A percentile compares a stretch with the other conserved stretches of the same genome.
Conservation (phyloP, 1,140 invertebrate species). For the Drosophila fuyamai region DNA sequence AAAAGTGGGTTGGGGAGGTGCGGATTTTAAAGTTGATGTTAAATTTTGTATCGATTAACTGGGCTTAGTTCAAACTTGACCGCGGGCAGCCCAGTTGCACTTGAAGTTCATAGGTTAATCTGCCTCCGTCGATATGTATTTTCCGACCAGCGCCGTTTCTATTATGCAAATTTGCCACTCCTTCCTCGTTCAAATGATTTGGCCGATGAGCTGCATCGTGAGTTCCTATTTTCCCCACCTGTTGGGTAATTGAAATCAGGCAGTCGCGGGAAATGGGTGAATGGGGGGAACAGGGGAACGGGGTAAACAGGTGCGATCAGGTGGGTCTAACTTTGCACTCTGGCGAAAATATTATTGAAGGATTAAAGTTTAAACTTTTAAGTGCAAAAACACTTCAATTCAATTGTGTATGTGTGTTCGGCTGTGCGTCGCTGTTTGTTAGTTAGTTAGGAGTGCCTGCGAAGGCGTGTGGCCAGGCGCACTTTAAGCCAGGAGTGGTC, state of each 20-base stretch:
- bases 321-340: constrained; percentile 72
- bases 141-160: constrained; percentile 15
- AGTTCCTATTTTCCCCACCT: constrained; percentile 24
- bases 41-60: constrained; percentile 20
- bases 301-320: constrained; percentile 17
- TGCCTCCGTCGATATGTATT: neutral
- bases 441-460: constrained; percentile 20
- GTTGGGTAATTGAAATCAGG: constrained; percentile 61
- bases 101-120: constrained; percentile 14
- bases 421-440: constrained; percentile 11
- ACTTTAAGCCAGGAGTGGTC: constrained; percentile 62
- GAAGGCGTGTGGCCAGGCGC: constrained; percentile 53
- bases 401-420: constrained; percentile 58
- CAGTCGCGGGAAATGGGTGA: neutral
- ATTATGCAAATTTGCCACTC: constrained; percentile 57
- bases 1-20: constrained; percentile 2
- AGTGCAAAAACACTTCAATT: constrained; percentile 80
- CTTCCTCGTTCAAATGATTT: constrained; percentile 36
- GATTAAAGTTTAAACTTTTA: constrained; percentile 82
- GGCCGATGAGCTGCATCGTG: constrained; percentile 39
- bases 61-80: neutral
- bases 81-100: neutral
- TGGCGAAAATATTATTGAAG: constrained; percentile 77
- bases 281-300: neutral
- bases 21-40: constrained; percentile 35